Evolutionary conservation across 2,888 invertebrate species (phyloP).

Genomic region (Lasioglossum oenotherae): DNA sequence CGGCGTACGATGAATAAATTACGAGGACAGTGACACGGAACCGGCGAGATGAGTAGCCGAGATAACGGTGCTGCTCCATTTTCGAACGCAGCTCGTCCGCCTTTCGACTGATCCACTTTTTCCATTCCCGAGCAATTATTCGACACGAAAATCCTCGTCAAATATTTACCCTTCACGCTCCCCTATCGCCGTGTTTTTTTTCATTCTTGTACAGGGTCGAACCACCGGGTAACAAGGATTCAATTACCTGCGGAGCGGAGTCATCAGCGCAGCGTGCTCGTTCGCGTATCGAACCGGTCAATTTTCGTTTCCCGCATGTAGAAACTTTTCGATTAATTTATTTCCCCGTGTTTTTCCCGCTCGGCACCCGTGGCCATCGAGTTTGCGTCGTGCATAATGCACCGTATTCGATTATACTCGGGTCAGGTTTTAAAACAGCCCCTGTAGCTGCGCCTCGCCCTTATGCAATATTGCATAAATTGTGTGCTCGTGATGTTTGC

Average conservation of each 20-base stretch:
- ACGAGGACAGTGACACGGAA: slow-evolving; percentile 73
- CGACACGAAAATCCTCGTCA: slow-evolving; percentile 14
- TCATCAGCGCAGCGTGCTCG: neutral
- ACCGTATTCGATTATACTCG: neutral
- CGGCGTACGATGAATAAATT: slow-evolving; percentile 74
- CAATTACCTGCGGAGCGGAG: neutral
- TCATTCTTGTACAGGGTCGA: neutral
- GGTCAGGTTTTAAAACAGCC: slow-evolving; percentile 3
- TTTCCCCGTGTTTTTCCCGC: neutral
- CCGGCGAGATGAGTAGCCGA: slow-evolving; percentile 59
- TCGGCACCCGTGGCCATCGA: neutral
- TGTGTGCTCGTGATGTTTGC: neutral
- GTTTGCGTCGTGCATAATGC: neutral
- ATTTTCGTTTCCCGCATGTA: neutral
- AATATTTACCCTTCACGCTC: slow-evolving; percentile 6
- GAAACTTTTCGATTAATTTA: neutral
- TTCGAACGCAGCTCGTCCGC: slow-evolving; percentile 49
- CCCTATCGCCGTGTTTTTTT: neutral
- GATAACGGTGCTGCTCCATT: slow-evolving; percentile 59
- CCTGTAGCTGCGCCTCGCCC: neutral
- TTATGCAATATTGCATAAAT: neutral
- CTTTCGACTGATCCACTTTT: slow-evolving; percentile 38
- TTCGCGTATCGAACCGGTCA: neutral
- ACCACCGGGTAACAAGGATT: neutral
- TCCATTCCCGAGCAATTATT: slow-evolving; percentile 34